phyloP scores from a whole-genome alignment of 1,140 invertebrate genomes.

The Gryllus bimaculatus region DNA sequence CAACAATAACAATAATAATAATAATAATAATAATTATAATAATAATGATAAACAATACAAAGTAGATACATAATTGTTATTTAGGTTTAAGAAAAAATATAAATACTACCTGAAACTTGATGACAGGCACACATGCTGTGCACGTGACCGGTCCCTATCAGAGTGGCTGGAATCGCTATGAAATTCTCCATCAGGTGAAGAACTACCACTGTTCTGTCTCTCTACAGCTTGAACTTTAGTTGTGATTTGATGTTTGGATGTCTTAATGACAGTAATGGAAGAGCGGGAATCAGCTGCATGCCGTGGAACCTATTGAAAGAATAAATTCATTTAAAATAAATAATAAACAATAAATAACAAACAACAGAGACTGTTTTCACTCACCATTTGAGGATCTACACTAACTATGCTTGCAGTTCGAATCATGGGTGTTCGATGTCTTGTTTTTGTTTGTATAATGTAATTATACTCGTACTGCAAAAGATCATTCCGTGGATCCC shows the following conservation, averaged over 20 bases:
- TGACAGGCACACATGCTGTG: neutral
- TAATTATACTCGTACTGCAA: constrained; percentile 69
- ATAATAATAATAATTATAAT: too few relatives aligned
- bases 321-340: constrained; percentile 6
- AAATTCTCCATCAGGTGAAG: constrained; percentile 34
- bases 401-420: constrained; percentile 51
- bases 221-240: constrained; percentile 36
- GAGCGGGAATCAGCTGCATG: constrained; percentile 39
- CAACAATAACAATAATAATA: too few relatives aligned
- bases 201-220: constrained; percentile 36
- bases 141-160: constrained; percentile 22
- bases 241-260: constrained; percentile 34
- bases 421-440: constrained; percentile 59
- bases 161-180: constrained; percentile 42
- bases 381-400: constrained; percentile 39
- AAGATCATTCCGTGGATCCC: constrained; percentile 74
- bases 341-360: neutral
- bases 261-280: constrained; percentile 38
- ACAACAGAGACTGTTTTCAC: neutral
- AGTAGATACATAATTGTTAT: neutral
- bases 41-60: too few relatives aligned
- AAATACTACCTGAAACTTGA: neutral
- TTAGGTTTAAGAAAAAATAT: neutral
- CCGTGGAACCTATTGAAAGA: constrained; percentile 30
- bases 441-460: constrained; percentile 59